Conservation (phyloP, 2,113 vertebrate species). For the Coturnix japonica region DNA sequence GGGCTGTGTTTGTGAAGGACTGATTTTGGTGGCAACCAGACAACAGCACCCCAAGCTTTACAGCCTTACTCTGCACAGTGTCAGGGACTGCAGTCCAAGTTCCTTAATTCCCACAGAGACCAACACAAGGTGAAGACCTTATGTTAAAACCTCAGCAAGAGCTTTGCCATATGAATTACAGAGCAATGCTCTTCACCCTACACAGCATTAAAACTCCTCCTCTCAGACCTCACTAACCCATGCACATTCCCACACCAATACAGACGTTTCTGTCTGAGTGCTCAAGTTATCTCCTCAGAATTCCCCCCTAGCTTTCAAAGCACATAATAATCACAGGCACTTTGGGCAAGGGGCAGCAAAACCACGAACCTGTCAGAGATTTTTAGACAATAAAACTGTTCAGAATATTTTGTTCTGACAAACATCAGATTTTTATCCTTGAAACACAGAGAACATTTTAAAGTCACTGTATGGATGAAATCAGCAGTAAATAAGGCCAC, state of each 20-base stretch:
- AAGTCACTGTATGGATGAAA: background rate
- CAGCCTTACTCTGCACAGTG: background rate
- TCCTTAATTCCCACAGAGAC: background rate
- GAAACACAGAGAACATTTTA: background rate
- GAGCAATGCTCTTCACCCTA: background rate
- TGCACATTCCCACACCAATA: background rate
- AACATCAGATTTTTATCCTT: background rate
- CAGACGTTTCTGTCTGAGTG: background rate
- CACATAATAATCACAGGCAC: conserved; percentile 29
- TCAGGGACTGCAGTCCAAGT: background rate
- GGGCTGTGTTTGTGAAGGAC: background rate
- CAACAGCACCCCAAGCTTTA: background rate
- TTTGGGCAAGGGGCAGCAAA: background rate
- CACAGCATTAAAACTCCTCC: background rate
- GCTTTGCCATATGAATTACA: background rate
- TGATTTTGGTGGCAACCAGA: background rate
- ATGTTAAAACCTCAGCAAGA: background rate
- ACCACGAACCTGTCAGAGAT: background rate
- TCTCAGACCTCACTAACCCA: background rate
- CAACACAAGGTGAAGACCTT: background rate
- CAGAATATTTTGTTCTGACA: conserved; percentile 15
- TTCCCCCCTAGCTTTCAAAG: conserved; percentile 18
- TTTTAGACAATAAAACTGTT: background rate
- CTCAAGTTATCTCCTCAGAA: conserved; percentile 1
- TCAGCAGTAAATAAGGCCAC: background rate